phyloP scores from a whole-genome alignment of 2,113 vertebrate genomes.

The Chionomys nivalis region DNA sequence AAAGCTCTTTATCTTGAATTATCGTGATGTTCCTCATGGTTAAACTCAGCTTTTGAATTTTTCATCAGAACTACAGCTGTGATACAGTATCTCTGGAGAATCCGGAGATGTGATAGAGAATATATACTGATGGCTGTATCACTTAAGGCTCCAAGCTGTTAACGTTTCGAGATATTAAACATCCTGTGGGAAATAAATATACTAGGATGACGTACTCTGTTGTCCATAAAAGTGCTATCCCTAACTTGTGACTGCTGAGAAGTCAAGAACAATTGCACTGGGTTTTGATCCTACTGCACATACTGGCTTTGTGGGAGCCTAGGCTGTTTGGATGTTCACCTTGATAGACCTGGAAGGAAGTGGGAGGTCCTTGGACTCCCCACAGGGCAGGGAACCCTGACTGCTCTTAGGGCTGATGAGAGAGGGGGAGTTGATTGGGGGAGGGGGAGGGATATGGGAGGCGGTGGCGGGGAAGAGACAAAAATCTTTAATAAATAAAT shows the following conservation, averaged over 20 bases:
- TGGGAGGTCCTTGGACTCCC: too few relatives aligned
- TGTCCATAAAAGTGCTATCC: neutral
- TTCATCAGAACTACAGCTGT: neutral
- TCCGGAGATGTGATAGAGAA: neutral
- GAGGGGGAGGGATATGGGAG: too few relatives aligned
- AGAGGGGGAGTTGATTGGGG: too few relatives aligned
- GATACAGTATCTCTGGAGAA: neutral
- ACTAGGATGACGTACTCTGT: neutral
- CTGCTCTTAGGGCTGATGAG: too few relatives aligned
- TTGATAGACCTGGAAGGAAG: too few relatives aligned
- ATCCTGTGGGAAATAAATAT: neutral
- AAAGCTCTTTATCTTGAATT: neutral
- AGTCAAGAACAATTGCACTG: too few relatives aligned
- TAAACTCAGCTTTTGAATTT: neutral
- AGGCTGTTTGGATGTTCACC: too few relatives aligned
- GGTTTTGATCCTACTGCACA: too few relatives aligned
- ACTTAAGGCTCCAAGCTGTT: neutral
- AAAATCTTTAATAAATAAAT: too few relatives aligned
- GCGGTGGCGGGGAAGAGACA: too few relatives aligned
- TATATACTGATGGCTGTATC: neutral
- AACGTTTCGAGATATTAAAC: neutral
- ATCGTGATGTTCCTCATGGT: neutral
- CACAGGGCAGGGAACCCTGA: too few relatives aligned
- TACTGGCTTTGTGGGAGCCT: too few relatives aligned
- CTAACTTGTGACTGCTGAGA: neutral